Percentiles rank a stretch among this genome's conserved stretches.
phyloP scores from a whole-genome alignment of 2,797 vertebrate species.

The Parauchenoglanis ngamensis region DNA sequence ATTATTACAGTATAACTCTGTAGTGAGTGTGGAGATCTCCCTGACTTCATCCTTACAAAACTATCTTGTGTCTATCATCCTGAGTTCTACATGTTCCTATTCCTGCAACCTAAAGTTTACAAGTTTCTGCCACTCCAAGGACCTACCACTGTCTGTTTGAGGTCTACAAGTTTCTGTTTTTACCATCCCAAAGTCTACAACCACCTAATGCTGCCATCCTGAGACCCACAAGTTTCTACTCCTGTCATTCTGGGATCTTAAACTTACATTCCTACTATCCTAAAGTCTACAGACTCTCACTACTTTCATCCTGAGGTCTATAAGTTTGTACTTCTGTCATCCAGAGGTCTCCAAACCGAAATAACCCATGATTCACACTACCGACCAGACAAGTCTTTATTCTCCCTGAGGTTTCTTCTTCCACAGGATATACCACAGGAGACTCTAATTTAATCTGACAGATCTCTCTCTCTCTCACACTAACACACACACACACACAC shows the following conservation, averaged over 20 bases:
- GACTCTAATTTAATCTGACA: slow-evolving; percentile 18
- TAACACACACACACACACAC: slow-evolving; percentile 17
- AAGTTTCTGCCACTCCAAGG: background rate
- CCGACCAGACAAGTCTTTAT: slow-evolving; percentile 2
- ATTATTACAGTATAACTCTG: background rate
- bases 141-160: background rate
- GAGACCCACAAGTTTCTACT: no score
- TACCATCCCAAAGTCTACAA: background rate
- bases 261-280: background rate
- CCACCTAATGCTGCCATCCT: background rate
- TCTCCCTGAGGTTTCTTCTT: background rate
- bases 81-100: background rate
- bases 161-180: background rate
- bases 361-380: slow-evolving; percentile 14
- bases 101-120: background rate
- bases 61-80: background rate
- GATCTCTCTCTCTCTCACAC: slow-evolving; percentile 27
- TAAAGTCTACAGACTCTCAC: background rate
- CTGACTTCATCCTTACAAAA: background rate
- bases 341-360: background rate
- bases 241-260: no score
- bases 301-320: background rate
- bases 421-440: slow-evolving; percentile 17
- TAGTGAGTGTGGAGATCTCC: background rate
- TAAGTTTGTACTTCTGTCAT: background rate